A percentile compares a stretch with the other conserved stretches of the same genome.
phyloP scores from a whole-genome alignment of 2,113 vertebrate species.

The Vimba vimba region DNA sequence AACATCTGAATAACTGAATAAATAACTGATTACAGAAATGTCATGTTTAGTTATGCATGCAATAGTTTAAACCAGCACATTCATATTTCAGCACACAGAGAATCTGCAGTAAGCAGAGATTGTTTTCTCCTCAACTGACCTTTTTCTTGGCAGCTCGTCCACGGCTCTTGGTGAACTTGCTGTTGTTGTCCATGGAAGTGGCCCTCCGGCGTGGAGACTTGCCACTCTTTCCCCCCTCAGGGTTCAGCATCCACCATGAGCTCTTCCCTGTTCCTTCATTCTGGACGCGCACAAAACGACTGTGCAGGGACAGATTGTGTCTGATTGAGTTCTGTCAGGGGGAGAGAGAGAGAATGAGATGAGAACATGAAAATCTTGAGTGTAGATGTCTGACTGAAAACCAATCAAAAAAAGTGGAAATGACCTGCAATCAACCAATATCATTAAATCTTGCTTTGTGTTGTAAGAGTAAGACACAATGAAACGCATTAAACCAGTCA shows the following conservation, averaged over 20 bases:
- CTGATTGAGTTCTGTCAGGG: constrained; percentile 93
- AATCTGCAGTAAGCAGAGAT: background rate
- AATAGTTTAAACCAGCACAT: background rate
- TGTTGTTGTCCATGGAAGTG: constrained; percentile 97
- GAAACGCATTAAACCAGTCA: background rate
- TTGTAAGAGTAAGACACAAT: background rate
- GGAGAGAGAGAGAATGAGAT: background rate
- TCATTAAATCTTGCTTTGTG: background rate
- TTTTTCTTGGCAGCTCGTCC: constrained; percentile 96
- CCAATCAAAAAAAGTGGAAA: background rate
- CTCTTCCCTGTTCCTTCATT: constrained; percentile 98
- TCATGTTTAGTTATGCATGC: background rate
- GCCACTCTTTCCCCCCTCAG: constrained; percentile 93
- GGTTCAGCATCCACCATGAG: constrained; percentile 99
- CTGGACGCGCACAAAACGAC: constrained; percentile 95
- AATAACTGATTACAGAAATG: background rate
- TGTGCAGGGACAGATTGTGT: constrained; percentile 96
- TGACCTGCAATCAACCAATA: background rate
- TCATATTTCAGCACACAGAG: background rate
- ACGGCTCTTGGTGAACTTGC: constrained; percentile 92
- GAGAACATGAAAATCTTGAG: constrained; percentile 2
- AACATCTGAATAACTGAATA: too few relatives aligned
- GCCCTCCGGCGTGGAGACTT: constrained; percentile 95
- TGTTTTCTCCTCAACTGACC: constrained; percentile 60
- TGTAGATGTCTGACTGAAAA: background rate